Conservation (phyloP, 2,888 invertebrate genomes). For the Athrips mouffetella region DNA sequence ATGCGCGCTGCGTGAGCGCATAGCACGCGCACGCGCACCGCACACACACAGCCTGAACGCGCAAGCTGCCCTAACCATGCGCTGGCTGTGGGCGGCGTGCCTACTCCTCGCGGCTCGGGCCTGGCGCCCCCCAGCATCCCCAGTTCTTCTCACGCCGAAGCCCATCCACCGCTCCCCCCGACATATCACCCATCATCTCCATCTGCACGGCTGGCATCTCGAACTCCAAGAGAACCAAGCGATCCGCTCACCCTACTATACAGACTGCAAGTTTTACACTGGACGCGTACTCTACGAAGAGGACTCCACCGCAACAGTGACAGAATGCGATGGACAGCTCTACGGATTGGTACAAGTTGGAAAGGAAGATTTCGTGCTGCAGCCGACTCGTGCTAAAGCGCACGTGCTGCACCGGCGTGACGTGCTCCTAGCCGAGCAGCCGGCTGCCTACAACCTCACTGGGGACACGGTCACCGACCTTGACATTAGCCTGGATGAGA, state of each 20-base stretch:
- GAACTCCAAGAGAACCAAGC: constrained; percentile 63
- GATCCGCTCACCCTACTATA: constrained; percentile 64
- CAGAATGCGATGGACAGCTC: constrained; percentile 72
- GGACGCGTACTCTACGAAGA: constrained; percentile 58
- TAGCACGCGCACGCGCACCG: constrained; percentile 51
- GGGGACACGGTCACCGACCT: constrained; percentile 65
- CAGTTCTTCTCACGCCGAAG: constrained; percentile 25
- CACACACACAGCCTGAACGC: constrained; percentile 60
- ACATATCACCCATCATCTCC: constrained; percentile 43
- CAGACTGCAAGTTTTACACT: constrained; percentile 64
- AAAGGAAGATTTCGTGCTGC: constrained; percentile 66
- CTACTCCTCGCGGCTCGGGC: constrained; percentile 43
- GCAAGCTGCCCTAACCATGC: constrained; percentile 69
- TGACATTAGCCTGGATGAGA: constrained; percentile 62
- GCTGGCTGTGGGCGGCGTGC: constrained; percentile 57
- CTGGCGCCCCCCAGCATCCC: constrained; percentile 39
- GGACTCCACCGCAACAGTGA: constrained; percentile 69
- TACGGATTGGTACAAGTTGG: constrained; percentile 73
- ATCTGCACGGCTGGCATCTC: constrained; percentile 62
- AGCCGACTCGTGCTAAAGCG: constrained; percentile 53
- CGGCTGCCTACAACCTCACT: constrained; percentile 59
- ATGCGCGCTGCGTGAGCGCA: constrained; percentile 72
- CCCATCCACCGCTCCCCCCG: constrained; percentile 15
- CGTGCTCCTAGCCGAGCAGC: constrained; percentile 52
- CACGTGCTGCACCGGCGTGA: constrained; percentile 64